Conservation (phyloP, 2,797 vertebrate genomes). For the Miichthys miiuy region DNA sequence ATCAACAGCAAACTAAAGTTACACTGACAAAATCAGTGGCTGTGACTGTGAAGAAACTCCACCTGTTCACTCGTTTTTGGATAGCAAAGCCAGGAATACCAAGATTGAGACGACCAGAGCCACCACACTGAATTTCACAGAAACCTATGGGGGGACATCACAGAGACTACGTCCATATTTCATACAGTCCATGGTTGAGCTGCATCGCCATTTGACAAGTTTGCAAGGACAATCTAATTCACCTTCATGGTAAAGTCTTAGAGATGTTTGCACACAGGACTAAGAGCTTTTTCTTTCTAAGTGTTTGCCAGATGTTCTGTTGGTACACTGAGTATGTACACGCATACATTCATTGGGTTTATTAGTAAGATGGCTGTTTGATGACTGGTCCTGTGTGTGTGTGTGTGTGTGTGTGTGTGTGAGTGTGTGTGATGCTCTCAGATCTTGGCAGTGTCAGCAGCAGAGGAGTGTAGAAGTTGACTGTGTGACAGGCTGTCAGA, state of each 20-base stretch:
- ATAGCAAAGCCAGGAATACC: too few species aligned
- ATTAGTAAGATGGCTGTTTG: slow-evolving; percentile 1
- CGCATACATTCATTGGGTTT: background rate
- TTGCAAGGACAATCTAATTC: background rate
- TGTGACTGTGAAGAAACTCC: too few species aligned
- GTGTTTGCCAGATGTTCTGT: background rate
- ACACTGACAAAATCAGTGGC: background rate
- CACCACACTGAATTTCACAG: too few species aligned
- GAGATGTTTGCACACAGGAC: too few species aligned
- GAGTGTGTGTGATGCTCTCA: slow-evolving; percentile 12
- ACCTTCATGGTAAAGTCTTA: background rate
- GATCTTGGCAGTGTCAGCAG: slow-evolving; percentile 5
- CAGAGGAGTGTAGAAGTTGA: slow-evolving; percentile 16
- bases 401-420: background rate
- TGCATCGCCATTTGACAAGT: background rate
- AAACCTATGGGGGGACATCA: too few species aligned
- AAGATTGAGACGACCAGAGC: too few species aligned
- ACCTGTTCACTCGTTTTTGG: too few species aligned
- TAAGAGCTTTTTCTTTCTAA: too few species aligned
- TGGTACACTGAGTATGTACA: background rate
- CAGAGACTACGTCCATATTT: too few species aligned
- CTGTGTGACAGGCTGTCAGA: slow-evolving; percentile 33
- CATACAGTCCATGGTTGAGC: background rate
- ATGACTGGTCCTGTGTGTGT: background rate
- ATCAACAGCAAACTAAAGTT: background rate